Evolutionary conservation across 2,888 invertebrate species (phyloP).

Genomic region (Drosophila quinaria): DNA sequence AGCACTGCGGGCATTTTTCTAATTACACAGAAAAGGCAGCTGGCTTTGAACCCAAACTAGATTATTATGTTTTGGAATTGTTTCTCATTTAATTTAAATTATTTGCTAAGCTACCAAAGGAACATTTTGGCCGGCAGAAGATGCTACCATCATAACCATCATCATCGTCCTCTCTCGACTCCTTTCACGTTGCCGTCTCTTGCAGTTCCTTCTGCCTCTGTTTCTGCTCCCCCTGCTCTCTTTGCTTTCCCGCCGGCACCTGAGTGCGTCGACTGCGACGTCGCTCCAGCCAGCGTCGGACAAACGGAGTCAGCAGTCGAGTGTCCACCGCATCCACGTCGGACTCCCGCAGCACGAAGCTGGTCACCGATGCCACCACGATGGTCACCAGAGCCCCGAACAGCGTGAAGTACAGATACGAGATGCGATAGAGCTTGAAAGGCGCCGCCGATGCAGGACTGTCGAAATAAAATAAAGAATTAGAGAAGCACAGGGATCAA

Average conservation of each 20-base stretch:
- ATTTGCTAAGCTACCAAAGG: constrained; percentile 72
- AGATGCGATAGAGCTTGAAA: constrained; percentile 89
- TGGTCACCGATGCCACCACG: constrained; percentile 87
- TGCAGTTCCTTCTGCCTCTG: constrained; percentile 31
- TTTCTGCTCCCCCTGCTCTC: constrained; percentile 13
- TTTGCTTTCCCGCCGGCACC: constrained; percentile 37
- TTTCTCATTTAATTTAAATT: constrained; percentile 70
- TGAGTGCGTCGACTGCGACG: constrained; percentile 48
- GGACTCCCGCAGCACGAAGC: constrained; percentile 86
- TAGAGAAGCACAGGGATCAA: too few relatives aligned
- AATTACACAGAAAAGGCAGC: constrained; percentile 58
- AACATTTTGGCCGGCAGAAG: constrained; percentile 55
- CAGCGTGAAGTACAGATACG: constrained; percentile 92
- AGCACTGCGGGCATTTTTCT: constrained; percentile 74
- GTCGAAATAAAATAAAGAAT: neutral
- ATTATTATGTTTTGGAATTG: constrained; percentile 63
- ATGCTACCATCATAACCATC: constrained; percentile 5
- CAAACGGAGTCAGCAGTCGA: constrained; percentile 89
- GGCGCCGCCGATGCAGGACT: constrained; percentile 73
- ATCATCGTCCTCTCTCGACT: neutral
- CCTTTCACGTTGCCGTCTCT: constrained; percentile 66
- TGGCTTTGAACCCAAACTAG: constrained; percentile 69
- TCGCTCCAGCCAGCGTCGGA: constrained; percentile 87
- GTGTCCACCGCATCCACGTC: constrained; percentile 87
- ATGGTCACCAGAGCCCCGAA: constrained; percentile 88